Conservation (phyloP, 2,797 vertebrate genomes). For the Myotis planiceps region DNA sequence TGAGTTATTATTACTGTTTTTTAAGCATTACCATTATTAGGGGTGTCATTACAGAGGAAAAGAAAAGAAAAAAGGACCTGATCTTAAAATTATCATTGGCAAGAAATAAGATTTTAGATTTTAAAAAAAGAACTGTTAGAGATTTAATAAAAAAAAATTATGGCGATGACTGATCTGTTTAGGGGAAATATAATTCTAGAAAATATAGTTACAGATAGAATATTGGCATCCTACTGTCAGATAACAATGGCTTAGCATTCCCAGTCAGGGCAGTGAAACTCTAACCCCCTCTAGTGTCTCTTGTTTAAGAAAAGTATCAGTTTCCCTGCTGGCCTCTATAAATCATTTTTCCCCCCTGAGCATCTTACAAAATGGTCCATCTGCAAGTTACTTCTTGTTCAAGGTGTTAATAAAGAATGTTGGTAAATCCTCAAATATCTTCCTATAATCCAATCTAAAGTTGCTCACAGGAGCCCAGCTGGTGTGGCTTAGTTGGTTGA, state of each 20-base stretch:
- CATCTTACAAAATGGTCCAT: neutral
- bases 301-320: neutral
- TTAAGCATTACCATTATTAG: conserved; percentile 17
- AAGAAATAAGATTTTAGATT: neutral
- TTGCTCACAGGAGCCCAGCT: no score
- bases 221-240: neutral
- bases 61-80: neutral
- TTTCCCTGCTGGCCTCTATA: neutral
- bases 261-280: neutral
- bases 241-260: neutral
- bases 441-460: neutral
- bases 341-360: neutral
- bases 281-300: neutral
- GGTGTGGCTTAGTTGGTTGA: no score
- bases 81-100: neutral
- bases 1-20: conserved; percentile 8
- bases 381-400: neutral
- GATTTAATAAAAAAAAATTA: neutral
- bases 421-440: neutral
- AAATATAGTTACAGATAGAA: neutral
- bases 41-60: neutral
- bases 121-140: neutral
- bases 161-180: neutral
- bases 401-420: neutral
- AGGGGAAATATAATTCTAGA: neutral